Conservation (phyloP, 2,113 vertebrate species). For the Oncorhynchus keta region DNA sequence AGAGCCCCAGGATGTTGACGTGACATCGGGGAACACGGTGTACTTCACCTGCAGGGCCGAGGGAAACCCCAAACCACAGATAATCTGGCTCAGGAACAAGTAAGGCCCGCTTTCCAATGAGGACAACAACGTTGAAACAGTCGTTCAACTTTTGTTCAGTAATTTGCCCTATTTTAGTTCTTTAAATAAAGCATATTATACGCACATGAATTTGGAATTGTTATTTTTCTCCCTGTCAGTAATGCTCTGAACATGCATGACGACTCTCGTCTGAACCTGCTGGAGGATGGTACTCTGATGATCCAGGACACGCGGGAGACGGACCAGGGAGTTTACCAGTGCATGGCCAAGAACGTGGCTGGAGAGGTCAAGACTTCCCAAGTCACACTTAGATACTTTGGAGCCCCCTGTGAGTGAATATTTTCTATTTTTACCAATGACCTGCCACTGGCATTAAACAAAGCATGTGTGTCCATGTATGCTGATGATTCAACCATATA, state of each 20-base stretch:
- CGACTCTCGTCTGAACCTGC: constrained; percentile 90
- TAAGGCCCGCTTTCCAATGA: constrained; percentile 62
- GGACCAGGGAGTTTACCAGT: constrained; percentile 95
- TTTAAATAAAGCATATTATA: too few relatives aligned
- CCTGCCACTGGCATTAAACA: too few relatives aligned
- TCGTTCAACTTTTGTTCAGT: too few relatives aligned
- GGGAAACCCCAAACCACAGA: constrained; percentile 98
- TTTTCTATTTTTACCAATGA: too few relatives aligned
- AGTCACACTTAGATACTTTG: constrained; percentile 93
- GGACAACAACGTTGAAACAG: neutral
- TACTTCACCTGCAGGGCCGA: constrained; percentile 98
- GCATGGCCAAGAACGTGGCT: constrained; percentile 96
- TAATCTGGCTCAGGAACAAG: constrained; percentile 99
- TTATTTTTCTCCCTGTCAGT: constrained; percentile 58
- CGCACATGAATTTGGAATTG: neutral
- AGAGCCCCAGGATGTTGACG: constrained; percentile 93
- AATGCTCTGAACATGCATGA: constrained; percentile 93
- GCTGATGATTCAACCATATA: too few relatives aligned
- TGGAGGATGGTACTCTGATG: constrained; percentile 96
- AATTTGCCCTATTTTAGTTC: too few relatives aligned
- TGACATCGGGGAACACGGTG: constrained; percentile 95
- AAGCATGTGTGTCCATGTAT: too few relatives aligned
- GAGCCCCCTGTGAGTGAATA: constrained; percentile 82
- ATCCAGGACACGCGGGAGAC: constrained; percentile 94
- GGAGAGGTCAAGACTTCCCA: constrained; percentile 95